These are phyloP conservation scores for Sylvilagus bachmani DNA, from an alignment of 2,113 vertebrate genomes.

Conservation along the genomic window DNA sequence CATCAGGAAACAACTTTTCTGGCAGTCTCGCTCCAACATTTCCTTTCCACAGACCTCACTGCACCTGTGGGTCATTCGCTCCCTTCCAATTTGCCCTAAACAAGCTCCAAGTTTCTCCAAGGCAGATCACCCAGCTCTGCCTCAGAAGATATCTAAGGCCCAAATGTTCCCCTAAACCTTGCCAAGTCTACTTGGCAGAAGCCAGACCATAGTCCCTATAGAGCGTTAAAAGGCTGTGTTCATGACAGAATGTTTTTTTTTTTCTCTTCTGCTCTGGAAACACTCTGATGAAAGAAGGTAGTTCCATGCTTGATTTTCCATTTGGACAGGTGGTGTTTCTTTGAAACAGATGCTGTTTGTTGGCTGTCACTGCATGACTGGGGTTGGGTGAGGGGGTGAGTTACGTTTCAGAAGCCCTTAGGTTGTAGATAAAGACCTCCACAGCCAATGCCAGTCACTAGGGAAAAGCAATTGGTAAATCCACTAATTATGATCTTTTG, in stretches of 20 bases:
- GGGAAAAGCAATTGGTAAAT: constrained; percentile 70
- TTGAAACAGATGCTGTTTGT: constrained; percentile 83
- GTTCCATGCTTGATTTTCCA: constrained; percentile 86
- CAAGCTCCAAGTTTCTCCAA: constrained; percentile 14
- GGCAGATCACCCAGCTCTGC: not conserved
- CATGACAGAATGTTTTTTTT: constrained; percentile 69
- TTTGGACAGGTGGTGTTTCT: constrained; percentile 85
- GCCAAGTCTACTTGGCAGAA: constrained; percentile 63
- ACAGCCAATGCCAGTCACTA: constrained; percentile 61
- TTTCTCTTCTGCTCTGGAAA: constrained; percentile 80
- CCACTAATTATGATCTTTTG: constrained; percentile 68
- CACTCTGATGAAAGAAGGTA: constrained; percentile 68
- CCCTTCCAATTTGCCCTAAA: not conserved
- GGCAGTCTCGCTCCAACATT: not conserved
- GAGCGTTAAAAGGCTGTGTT: constrained; percentile 76
- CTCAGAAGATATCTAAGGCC: not conserved
- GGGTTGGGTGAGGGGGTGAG: constrained; percentile 60
- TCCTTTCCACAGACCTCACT: not conserved
- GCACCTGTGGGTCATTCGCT: not conserved
- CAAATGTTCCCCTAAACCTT: constrained; percentile 50
- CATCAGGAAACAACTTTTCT: not conserved
- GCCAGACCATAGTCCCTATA: constrained; percentile 43
- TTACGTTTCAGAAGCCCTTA: constrained; percentile 52
- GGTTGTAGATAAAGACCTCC: constrained; percentile 74
- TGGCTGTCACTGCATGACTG: constrained; percentile 85